Conservation (phyloP, 2,113 vertebrate species). For the Hystrix cristata region DNA sequence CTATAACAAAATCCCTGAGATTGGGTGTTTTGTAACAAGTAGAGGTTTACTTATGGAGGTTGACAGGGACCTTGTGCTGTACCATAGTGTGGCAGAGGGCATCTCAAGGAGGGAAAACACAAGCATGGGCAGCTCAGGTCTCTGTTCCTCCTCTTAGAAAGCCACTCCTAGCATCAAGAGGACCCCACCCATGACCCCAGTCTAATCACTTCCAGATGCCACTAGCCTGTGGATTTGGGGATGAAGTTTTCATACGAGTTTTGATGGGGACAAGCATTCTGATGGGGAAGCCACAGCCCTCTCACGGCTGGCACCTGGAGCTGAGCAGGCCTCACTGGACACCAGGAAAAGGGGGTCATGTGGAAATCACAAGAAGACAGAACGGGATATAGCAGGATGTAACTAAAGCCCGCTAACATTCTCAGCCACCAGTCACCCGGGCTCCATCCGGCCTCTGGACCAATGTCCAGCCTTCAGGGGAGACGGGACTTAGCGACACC, state of each 20-base stretch:
- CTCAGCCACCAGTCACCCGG: neutral
- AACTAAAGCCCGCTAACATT: too few species aligned
- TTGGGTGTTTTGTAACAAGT: neutral
- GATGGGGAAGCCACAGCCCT: neutral
- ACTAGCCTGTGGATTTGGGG: neutral
- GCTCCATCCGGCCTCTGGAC: neutral
- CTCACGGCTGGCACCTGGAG: too few species aligned
- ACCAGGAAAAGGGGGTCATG: neutral
- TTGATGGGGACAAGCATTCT: neutral
- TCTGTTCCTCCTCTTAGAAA: neutral
- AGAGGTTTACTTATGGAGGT: neutral
- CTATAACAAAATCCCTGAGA: neutral
- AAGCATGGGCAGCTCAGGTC: neutral
- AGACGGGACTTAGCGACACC: neutral
- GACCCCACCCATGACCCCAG: neutral
- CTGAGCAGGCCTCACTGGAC: too few species aligned
- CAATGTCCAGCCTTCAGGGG: neutral
- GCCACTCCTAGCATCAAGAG: too few species aligned
- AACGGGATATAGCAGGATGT: too few species aligned
- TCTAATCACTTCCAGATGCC: neutral
- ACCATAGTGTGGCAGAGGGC: neutral
- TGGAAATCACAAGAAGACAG: rapidly evolving
- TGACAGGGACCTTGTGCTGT: neutral
- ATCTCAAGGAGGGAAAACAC: too few species aligned
- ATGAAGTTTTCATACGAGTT: too few species aligned